Percentiles rank a stretch among this genome's conserved stretches.
Conservation (phyloP, 2,888 invertebrate genomes). For the Macroteleia sp. region DNA sequence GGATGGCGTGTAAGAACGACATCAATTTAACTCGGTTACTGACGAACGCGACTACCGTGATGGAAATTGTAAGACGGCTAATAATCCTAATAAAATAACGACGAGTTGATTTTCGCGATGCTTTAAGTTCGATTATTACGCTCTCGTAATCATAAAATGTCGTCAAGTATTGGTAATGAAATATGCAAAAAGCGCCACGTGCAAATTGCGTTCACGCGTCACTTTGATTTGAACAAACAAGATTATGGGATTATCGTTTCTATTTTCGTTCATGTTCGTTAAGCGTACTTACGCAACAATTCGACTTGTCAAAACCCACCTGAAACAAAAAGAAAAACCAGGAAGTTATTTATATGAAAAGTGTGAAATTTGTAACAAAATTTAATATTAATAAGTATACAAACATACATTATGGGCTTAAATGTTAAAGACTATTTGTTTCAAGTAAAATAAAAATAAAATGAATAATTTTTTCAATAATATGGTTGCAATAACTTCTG, state of each 20-base stretch:
- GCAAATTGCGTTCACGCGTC: constrained; percentile 6
- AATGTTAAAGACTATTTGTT: no score
- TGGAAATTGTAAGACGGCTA: constrained; percentile 21
- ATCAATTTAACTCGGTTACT: constrained; percentile 53
- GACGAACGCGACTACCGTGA: constrained; percentile 22
- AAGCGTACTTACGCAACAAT: constrained; percentile 2
- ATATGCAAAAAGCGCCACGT: constrained; percentile 15
- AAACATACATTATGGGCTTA: no score
- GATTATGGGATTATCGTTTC: constrained; percentile 6
- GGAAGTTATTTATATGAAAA: no score
- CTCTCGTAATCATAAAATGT: neutral
- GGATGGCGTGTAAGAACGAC: constrained; percentile 44
- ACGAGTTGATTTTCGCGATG: constrained; percentile 24
- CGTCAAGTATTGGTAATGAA: constrained; percentile 8
- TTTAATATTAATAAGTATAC: no score
- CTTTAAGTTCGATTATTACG: constrained; percentile 36
- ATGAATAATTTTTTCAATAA: no score
- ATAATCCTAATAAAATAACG: constrained; percentile 37
- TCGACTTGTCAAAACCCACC: constrained; percentile 16
- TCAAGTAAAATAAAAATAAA: no score
- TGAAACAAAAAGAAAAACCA: constrained; percentile 22
- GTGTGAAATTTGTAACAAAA: no score
- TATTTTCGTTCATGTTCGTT: constrained; percentile 8
- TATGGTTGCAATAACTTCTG: no score
- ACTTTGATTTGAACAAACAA: constrained; percentile 19